Evolutionary conservation across 1,140 invertebrate species (phyloP), one percentile per base, ranked within the genome.

Genomic region (Bombus huntii): DNA sequence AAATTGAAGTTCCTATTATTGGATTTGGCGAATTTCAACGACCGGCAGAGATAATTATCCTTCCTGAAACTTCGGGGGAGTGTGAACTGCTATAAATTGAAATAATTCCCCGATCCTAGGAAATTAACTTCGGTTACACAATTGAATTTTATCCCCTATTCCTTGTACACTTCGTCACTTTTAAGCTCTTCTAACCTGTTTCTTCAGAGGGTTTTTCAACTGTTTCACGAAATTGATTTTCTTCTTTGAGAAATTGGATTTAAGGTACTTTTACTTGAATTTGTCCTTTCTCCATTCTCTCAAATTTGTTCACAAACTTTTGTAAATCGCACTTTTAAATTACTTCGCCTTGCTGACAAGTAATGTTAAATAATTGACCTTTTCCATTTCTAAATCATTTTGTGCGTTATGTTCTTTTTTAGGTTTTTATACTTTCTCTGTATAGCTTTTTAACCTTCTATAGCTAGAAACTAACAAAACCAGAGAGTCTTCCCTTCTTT

Each of bases 1-100:
- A 47, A n/a, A 79, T n/a, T 9, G 25, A 72, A 72, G n/a, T 62
- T 84, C 5, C 68, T 42, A 42, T 76, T 79, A 78, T 84, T 79
- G 65, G 37, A n/a, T 34, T 59, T 47, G 28, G 22, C 9, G 12
- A 34, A 47, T 79, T 59, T 59, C 44, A 59, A 59, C 37, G 31
- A 28, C 3, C 47, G 12, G 2, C 5, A 47, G 39, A 31, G 75
- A 77, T 79, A 79, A 84, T 84, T 84, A 79, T 62, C 25, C 76
- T 31, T 75, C 3, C 1, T 2, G 77, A 2, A 68, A 68, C 22
- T 28, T 34, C 10, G 8, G 12, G 1, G 3, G 1, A 3, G 22
- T 13, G 22, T 8, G 53, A 81, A 39, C 34, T 9, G 74, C 8
- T 39, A 59, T 37, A 34, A 47, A 44, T 68, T 68, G 65, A 47